Base-by-base conservation (phyloP, 2,888 invertebrate genomes). In the Rosalia funebris region DNA sequence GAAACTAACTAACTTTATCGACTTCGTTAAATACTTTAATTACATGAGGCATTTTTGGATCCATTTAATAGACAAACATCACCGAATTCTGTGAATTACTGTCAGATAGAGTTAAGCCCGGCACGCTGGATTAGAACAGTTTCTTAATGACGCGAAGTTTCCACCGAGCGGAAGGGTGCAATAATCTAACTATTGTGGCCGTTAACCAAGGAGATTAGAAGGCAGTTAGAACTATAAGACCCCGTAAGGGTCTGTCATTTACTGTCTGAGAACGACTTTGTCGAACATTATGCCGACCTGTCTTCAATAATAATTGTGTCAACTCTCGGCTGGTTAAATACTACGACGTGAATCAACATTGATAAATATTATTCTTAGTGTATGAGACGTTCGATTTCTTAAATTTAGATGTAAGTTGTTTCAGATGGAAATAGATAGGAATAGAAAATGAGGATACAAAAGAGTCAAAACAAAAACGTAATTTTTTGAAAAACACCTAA, bases 201-300 rank as follows among this genome's bases (percentile, higher is more conserved):
- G 72, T 75, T 73, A 75, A 73, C 71, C 70, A 64, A 59, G 65
- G 66, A 76, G 76, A 77, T 77, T 77, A 77, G 71, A 68, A 71
- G 72, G 69, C 71, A 74, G 74, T 75, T 70, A 67, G 69, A 69
- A 70, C 70, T 68, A 68, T 74, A 74, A 74, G 73, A 75, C 70
- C 73, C 70, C 55, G 59, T 48, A 57, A 67, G 69, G 70, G 64
- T 67, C 66, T 68, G 66, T 64, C 68, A 63, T 71, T 70, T 69
- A 70, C 66, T 69, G 68, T 66, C 69, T 71, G 68, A 62, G 61
- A 71, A 69, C 67, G 71, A 68, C 65, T 65, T 53, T 60, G 62
- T 36, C 53, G 47, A 59, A 54, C 60, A 57, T 58, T 47, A 56
- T 46, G 46, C 45, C 53, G 17, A 59, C 46, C 54, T 57, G 52